Conservation (phyloP, 2,888 invertebrate genomes). For the Lucinisca nassula region DNA sequence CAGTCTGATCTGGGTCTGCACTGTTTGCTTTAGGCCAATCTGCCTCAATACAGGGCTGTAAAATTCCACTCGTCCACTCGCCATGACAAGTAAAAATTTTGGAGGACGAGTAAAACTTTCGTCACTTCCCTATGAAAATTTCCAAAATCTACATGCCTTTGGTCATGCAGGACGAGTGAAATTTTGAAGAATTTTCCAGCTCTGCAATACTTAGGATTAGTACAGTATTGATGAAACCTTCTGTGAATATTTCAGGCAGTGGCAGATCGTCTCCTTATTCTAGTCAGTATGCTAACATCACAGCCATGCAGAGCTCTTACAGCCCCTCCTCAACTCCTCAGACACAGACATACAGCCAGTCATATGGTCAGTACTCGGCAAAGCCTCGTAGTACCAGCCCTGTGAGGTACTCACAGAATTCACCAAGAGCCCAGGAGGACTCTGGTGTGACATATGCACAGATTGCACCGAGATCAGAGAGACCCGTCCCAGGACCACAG, state of each 20-base stretch:
- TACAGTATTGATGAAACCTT: neutral
- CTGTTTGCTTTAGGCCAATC: too few species aligned
- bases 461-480: constrained; percentile 69
- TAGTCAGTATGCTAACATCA: constrained; percentile 78
- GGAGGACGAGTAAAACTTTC: too few species aligned
- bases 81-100: too few species aligned
- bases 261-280: constrained; percentile 71
- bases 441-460: constrained; percentile 68
- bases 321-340: constrained; percentile 54
- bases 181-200: too few species aligned
- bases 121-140: too few species aligned
- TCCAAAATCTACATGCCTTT: too few species aligned
- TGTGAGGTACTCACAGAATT: constrained; percentile 28
- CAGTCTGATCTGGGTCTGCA: too few species aligned
- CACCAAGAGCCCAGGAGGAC: constrained; percentile 33
- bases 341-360: constrained; percentile 41
- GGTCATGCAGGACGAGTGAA: too few species aligned
- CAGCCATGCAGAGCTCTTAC: constrained; percentile 59
- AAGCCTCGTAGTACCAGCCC: constrained; percentile 41
- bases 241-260: constrained; percentile 66
- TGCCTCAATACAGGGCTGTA: too few species aligned
- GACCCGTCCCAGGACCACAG: constrained; percentile 82
- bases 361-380: constrained; percentile 57
- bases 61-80: too few species aligned
- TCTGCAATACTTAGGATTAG: too few species aligned